These are phyloP conservation scores for Saimiri boliviensis DNA, from an alignment of 2,113 vertebrate genomes.

Conservation along the genomic window DNA sequence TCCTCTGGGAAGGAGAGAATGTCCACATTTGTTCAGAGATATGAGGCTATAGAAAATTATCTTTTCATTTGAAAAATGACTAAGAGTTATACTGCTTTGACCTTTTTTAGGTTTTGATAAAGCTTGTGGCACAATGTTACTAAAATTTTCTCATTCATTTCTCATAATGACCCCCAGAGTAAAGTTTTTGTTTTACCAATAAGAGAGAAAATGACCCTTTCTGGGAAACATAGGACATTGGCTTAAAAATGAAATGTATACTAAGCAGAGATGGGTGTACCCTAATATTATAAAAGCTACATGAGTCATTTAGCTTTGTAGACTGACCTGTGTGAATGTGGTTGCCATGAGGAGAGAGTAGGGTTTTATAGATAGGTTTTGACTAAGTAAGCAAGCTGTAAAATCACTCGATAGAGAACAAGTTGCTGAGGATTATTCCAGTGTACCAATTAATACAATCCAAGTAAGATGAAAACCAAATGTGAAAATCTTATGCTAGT, in stretches of 20 bases:
- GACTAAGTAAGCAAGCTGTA: background rate
- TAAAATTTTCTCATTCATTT: background rate
- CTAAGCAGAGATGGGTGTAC: background rate
- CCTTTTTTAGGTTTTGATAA: background rate
- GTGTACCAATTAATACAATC: background rate
- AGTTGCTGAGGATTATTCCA: background rate
- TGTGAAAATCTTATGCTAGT: background rate
- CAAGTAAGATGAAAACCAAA: background rate
- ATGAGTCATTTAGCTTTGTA: background rate
- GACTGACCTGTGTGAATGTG: background rate
- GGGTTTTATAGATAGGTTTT: background rate
- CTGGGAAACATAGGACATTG: background rate
- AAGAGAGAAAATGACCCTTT: background rate
- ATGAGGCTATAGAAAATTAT: background rate
- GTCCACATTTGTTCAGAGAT: background rate
- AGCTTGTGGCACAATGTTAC: background rate
- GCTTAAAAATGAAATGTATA: background rate
- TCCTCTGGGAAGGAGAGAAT: background rate
- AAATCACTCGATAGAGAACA: background rate
- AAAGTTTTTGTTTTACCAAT: background rate
- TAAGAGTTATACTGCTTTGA: background rate
- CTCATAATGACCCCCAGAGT: background rate
- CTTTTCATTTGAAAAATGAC: background rate
- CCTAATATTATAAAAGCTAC: background rate
- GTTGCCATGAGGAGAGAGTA: rapidly evolving